phyloP scores from a whole-genome alignment of 2,797 vertebrate genomes.

The Aeoliscus strigatus region DNA sequence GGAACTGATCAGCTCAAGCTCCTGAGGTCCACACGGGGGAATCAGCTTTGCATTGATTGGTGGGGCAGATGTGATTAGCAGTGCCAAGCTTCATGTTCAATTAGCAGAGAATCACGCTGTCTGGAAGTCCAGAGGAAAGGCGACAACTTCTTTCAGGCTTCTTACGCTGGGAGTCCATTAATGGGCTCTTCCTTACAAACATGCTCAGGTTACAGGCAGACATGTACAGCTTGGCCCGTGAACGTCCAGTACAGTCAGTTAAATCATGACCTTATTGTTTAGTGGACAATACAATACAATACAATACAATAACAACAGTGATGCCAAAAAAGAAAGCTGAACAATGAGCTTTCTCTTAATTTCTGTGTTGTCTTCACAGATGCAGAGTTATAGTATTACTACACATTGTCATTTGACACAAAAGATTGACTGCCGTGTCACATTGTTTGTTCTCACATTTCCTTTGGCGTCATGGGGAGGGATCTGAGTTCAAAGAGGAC shows the following conservation, averaged over 20 bases:
- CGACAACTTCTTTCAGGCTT: conserved; percentile 36
- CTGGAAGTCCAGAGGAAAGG: conserved; percentile 26
- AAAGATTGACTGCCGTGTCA: neutral
- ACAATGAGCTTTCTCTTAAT: no score
- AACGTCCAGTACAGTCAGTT: conserved; percentile 4
- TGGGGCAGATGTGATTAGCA: conserved; percentile 23
- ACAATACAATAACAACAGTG: no score
- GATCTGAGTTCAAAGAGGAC: conserved; percentile 42
- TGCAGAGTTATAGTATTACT: no score
- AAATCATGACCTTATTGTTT: neutral
- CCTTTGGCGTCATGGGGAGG: conserved; percentile 10
- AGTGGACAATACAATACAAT: no score
- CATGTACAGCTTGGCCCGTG: neutral
- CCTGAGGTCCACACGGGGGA: conserved; percentile 34
- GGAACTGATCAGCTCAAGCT: conserved; percentile 27
- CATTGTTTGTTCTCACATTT: neutral
- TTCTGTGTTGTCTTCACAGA: no score
- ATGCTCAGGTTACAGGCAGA: conserved; percentile 29
- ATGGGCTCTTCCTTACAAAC: conserved; percentile 19
- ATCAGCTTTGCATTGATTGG: conserved; percentile 63
- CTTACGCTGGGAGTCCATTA: conserved; percentile 39
- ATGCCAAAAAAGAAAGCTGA: no score
- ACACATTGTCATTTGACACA: neutral
- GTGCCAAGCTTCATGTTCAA: conserved; percentile 32
- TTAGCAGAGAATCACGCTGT: conserved; percentile 35